Evolutionary conservation across 1,140 invertebrate species (phyloP), one percentile per base, ranked within the genome.

Genomic region (Drosophila arizonae): DNA sequence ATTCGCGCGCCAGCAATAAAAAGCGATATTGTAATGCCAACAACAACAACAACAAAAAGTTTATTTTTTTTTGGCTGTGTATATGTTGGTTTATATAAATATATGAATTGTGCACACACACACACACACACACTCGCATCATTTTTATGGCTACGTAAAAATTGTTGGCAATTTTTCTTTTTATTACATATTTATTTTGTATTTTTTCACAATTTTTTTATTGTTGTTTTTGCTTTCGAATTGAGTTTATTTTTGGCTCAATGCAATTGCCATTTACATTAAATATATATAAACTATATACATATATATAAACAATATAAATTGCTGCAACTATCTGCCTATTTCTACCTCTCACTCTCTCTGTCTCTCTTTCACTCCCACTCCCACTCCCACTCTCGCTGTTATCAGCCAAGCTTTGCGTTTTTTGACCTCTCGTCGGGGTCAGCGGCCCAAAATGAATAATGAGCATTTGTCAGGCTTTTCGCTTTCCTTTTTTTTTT

Each of bases 21-120:
- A 82, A 78, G 71, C 63, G 46, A 77, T 85, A 84, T 80, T 84
- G 81, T 80, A 84, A 84, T 77, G 77, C 76, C 80, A 85, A 84
- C 61, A 79, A 84, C 21, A 24, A 3, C 64, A 71, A 52, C 56
- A 54, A 58, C 36, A 57, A 39, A 39, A 39, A 39, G 11, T 39
- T 13, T 65, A 45, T 11, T 30, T 64, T 55, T 46, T 58, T 58
- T 72, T 45, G 56, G 33, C 65, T 75, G 15, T 21, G 60, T 45
- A 55, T 62, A 36, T 24, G 17, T 17, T 17, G 30, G 56, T 74
- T 57, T 61, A 71, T 55, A 71, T 75, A 73, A 63, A 74, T 69
- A 72, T 67, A 67, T 51, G n/a, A 30, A 72, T 60, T 48, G 55
- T 28, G 8, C 26, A 50, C 11, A 50, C 28, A 58, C n/a, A 28